Conservation (phyloP, 2,888 invertebrate genomes). For the Synanthedon tipuliformis region DNA sequence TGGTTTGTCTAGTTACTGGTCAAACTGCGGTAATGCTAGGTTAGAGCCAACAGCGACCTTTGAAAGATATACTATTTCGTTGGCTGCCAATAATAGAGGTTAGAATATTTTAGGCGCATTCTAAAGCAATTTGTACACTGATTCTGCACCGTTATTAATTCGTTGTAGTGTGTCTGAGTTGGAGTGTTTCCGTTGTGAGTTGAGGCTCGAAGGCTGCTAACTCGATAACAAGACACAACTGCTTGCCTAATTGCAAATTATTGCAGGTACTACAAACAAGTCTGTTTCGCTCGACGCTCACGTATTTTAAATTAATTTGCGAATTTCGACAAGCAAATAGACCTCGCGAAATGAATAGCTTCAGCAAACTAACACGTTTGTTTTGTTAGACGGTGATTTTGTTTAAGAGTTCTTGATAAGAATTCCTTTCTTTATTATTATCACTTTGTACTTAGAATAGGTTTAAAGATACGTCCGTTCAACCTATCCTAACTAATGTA, state of each 20-base stretch:
- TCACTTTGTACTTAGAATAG: too few species aligned
- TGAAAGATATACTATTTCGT: too few species aligned
- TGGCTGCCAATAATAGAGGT: neutral
- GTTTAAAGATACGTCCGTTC: too few species aligned
- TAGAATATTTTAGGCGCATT: constrained; percentile 1
- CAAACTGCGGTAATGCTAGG: too few species aligned
- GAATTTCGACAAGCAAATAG: constrained; percentile 51
- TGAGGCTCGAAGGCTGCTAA: constrained; percentile 59
- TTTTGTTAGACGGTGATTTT: too few species aligned
- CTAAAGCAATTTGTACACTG: constrained; percentile 8
- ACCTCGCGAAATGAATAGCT: constrained; percentile 16
- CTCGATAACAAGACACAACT: constrained; percentile 69
- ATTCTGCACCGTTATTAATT: constrained; percentile 41
- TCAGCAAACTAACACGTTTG: neutral
- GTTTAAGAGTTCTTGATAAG: too few species aligned
- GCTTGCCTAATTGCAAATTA: constrained; percentile 69
- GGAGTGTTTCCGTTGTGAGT: constrained; percentile 34
- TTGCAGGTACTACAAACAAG: constrained; percentile 69
- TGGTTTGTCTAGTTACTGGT: too few species aligned
- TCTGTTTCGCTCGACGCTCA: constrained; percentile 58
- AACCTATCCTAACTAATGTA: too few species aligned
- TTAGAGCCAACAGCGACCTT: too few species aligned
- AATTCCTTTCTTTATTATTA: too few species aligned
- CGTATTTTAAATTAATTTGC: constrained; percentile 67
- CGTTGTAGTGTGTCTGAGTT: constrained; percentile 32